Percentiles rank a stretch among this genome's conserved stretches.
Conservation (phyloP, 2,797 vertebrate species). For the Cynodonichthys magdalenae region DNA sequence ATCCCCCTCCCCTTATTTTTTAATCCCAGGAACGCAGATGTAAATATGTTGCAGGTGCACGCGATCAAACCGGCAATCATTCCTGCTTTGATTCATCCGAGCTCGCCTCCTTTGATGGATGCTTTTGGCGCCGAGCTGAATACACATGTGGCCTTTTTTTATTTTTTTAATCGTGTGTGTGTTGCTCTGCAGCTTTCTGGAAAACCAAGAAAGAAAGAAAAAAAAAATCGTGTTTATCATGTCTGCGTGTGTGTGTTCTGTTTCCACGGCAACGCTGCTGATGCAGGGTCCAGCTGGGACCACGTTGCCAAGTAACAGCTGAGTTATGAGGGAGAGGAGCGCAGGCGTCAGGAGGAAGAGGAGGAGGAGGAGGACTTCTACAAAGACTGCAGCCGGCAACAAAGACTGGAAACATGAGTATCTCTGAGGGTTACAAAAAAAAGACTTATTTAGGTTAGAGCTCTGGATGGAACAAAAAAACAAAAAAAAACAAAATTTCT, state of each 20-base stretch:
- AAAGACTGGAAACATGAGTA: slow-evolving; percentile 62
- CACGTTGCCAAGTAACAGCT: slow-evolving; percentile 85
- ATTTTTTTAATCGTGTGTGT: slow-evolving; percentile 1
- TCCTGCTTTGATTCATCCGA: slow-evolving; percentile 19
- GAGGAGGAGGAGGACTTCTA: slow-evolving; percentile 52
- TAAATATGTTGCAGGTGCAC: slow-evolving; percentile 51
- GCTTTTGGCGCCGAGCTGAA: slow-evolving; percentile 23
- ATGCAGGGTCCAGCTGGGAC: slow-evolving; percentile 79
- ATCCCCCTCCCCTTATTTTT: neutral
- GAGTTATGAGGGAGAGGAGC: slow-evolving; percentile 76
- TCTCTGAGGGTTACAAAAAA: slow-evolving; percentile 32
- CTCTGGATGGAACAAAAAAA: slow-evolving; percentile 19
- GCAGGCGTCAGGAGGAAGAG: slow-evolving; percentile 45
- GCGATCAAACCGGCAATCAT: slow-evolving; percentile 24
- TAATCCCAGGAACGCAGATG: slow-evolving; percentile 15
- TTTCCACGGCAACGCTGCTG: slow-evolving; percentile 73
- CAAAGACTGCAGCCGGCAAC: slow-evolving; percentile 61
- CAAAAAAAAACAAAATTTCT: slow-evolving; percentile 46
- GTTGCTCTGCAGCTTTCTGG: slow-evolving; percentile 14
- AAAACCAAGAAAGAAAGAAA: neutral
- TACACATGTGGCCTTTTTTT: slow-evolving; percentile 42
- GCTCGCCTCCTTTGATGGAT: slow-evolving; percentile 29
- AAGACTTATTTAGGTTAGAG: slow-evolving; percentile 53
- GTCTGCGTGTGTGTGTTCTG: slow-evolving; percentile 62
- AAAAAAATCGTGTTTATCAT: slow-evolving; percentile 62